Percentiles rank a stretch among this genome's conserved stretches.
Evolutionary conservation across 2,113 vertebrate genomes (phyloP).

Genomic region (Meriones unguiculatus): DNA sequence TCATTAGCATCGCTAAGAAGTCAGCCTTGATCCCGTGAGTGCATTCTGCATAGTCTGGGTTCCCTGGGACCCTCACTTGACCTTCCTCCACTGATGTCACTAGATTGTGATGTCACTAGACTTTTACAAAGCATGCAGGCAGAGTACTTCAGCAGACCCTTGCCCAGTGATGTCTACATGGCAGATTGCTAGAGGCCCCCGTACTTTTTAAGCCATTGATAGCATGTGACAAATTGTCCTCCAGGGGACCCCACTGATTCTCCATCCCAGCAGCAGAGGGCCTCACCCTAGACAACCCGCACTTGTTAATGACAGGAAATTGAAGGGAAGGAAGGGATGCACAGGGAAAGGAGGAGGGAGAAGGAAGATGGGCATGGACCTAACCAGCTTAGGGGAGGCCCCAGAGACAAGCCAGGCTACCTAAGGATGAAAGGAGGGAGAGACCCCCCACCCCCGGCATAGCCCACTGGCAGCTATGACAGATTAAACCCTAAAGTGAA

Average conservation of each 20-base stretch:
- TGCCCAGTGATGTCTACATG: slow-evolving; percentile 18
- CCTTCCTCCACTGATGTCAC: background rate
- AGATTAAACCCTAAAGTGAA: slow-evolving; percentile 80
- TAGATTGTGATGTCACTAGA: background rate
- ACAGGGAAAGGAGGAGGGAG: background rate
- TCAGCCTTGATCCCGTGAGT: background rate
- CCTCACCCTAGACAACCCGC: slow-evolving; percentile 37
- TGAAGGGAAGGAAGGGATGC: slow-evolving; percentile 23
- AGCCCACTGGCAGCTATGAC: background rate
- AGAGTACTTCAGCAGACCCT: background rate
- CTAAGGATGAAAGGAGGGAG: accelerated
- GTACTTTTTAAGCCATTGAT: slow-evolving; percentile 61
- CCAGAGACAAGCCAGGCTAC: background rate
- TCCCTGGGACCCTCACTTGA: background rate
- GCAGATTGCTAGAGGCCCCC: slow-evolving; percentile 57
- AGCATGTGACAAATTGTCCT: slow-evolving; percentile 72
- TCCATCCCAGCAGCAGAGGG: slow-evolving; percentile 52
- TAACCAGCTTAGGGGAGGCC: background rate
- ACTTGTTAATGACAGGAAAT: slow-evolving; percentile 51
- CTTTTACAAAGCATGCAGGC: background rate
- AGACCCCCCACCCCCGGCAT: background rate
- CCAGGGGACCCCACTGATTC: slow-evolving; percentile 63
- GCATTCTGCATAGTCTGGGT: background rate
- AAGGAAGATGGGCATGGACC: background rate
- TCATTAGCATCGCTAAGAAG: background rate